Base-by-base conservation (phyloP, 2,888 invertebrate species). In the Anarsia innoxiella region DNA sequence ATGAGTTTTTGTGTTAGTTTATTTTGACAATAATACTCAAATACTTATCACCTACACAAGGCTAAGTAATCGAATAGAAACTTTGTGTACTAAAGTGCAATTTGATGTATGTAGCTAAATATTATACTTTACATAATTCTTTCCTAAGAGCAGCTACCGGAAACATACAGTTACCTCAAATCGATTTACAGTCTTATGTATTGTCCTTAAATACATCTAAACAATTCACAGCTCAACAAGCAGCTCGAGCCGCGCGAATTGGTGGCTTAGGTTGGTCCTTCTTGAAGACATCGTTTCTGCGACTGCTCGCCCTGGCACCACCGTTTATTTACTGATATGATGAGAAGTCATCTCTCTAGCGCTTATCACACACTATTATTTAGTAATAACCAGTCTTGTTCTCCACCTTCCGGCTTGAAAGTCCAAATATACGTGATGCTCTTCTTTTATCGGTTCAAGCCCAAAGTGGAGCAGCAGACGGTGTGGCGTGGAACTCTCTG, bases 401-500 rank as follows among this genome's bases (percentile, higher is more conserved):
- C 59, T 76, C 57, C 61, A 63, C 44, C 58, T 44, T 56, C 59
- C 46, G 44, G 51, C 9, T 53, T 41, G 35, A 56, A 50, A 40
- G 38, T 47, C 40, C 14, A 41, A 30, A 39, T 34, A 29, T 44
- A 38, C n/a, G 34, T 26, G 10, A n/a, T 15, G 23, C 37, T 9
- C 37, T 29, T 34, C 30, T 34, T 68, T 71, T 82, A 82, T 56
- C 82, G 80, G 58, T 83, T 70, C 15, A 80, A 66, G 23, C 83
- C 80, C 49, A 59, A 50, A 8, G 78, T 62, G 19, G 65, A 56
- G 44, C 68, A 65, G 56, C 57, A 70, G 3, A 80, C 79, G 31
- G 71, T 56, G 49, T 75, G 87, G 44, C 90, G 87, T 0, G 94
- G 93, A 12, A 94, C 90, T 58, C 94, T 86, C 64, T 93, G 93